Base-by-base conservation (phyloP, 2,113 vertebrate genomes). In the Macrotis lagotis region DNA sequence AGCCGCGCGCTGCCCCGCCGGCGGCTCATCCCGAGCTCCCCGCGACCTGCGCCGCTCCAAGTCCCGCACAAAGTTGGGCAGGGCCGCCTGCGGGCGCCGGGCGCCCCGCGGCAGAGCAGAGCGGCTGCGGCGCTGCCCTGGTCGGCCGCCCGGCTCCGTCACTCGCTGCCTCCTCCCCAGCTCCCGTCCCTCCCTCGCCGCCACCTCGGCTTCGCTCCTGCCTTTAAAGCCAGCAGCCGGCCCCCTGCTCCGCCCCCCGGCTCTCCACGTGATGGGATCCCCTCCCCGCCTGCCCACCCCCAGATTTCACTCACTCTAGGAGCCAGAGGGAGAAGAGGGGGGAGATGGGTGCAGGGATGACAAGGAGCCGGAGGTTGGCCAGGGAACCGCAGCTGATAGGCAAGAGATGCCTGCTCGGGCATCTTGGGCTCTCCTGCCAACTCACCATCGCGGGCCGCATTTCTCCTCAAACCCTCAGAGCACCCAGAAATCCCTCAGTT, bases 1-100 rank as follows among this genome's bases (percentile, higher is more conserved):
- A 98, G 97, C 98, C 98, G 98, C 91, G 98, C 47, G 95, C 95
- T 92, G 95, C 97, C 97, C 97, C 90, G 96, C 90, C 28, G 95
- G 89, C 96, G 89, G 97, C 97, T 98, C 98, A 99, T 99, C 25
- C 88, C 93, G 95, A 25, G 37, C 47, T 83, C 16, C 66, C 66
- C 66, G 66, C 66, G 44, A 83, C 66, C 66, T 83, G 37, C 66
- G 37, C 66, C 89, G 25, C 89, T 90, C 89, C 89, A 90, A 48
- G 89, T 90, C 89, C 89, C 11, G 48, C 47, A 48, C 89, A 48
- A 90, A 48, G 47, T 50, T 50, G 89, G 25, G 25, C 25, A 48
- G 16, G 25, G 25, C 89, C 89, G 83, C 51, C 7, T 37, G 92
- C 37, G 94, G 0, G 89, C 55, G 50, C 48, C n/a, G 22, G 12